These are phyloP conservation scores for Isurus oxyrinchus DNA, from an alignment of 2,113 vertebrate species.

Conservation along the genomic window DNA sequence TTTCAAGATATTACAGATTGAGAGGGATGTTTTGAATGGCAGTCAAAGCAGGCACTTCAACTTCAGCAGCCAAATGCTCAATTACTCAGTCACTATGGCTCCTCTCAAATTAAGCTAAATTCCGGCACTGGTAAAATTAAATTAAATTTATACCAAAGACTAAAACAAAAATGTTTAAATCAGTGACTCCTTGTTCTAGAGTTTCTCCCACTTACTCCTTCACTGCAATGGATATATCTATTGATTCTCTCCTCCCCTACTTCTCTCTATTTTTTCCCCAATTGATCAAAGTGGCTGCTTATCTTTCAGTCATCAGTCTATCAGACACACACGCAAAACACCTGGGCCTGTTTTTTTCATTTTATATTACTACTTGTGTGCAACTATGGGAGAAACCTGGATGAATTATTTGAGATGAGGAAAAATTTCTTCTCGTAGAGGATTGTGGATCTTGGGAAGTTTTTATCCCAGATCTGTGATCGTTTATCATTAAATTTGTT, in stretches of 20 bases:
- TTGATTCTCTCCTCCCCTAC: background rate
- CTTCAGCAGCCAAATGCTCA: background rate
- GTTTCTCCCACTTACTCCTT: background rate
- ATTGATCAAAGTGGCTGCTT: background rate
- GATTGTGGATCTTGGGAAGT: no score
- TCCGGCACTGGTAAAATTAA: background rate
- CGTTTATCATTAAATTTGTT: no score
- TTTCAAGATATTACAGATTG: background rate
- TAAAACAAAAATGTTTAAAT: background rate
- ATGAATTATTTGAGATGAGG: no score
- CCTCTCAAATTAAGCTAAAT: background rate
- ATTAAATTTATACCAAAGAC: background rate
- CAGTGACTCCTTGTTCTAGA: background rate
- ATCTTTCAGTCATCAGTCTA: background rate
- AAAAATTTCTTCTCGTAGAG: no score
- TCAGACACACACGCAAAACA: background rate
- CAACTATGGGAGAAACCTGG: background rate
- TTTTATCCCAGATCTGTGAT: no score
- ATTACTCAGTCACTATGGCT: background rate
- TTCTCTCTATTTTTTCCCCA: background rate
- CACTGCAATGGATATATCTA: background rate
- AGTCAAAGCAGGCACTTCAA: background rate
- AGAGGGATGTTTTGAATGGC: background rate
- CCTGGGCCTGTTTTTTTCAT: background rate
- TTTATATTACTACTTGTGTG: background rate